These are phyloP conservation scores for Apis cerana DNA, from an alignment of 1,140 invertebrate species.

Conservation along the genomic window DNA sequence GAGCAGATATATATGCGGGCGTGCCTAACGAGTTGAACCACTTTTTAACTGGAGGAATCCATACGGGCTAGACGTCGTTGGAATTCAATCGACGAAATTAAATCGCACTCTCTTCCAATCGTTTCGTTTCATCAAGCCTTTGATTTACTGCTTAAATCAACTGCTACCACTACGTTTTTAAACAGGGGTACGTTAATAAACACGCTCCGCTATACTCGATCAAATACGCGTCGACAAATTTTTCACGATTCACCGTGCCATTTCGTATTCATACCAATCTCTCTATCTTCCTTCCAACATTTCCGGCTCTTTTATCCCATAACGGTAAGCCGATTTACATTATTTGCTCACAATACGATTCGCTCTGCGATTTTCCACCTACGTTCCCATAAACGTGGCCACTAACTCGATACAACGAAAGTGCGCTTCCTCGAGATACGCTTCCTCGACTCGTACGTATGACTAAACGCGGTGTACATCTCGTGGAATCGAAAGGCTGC, in stretches of 20 bases:
- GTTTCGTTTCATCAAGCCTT: slow-evolving; percentile 15
- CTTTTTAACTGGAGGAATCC: slow-evolving; percentile 26
- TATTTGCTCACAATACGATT: slow-evolving; percentile 31
- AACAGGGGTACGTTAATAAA: background rate
- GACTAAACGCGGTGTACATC: background rate
- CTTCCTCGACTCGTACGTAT: background rate
- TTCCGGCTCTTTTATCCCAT: background rate
- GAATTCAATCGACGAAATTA: slow-evolving; percentile 25
- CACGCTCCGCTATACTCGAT: background rate
- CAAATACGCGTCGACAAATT: background rate
- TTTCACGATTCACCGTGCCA: too few relatives aligned
- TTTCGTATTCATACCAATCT: background rate
- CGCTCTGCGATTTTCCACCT: slow-evolving; percentile 16
- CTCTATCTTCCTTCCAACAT: too few relatives aligned
- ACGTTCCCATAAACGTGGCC: slow-evolving; percentile 14
- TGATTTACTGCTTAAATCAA: slow-evolving; percentile 18
- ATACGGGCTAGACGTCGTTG: background rate
- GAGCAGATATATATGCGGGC: slow-evolving; percentile 52
- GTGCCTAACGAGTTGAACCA: slow-evolving; percentile 56
- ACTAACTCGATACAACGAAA: background rate
- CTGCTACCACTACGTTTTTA: too few relatives aligned
- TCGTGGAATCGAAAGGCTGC: slow-evolving; percentile 31
- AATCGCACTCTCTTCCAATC: slow-evolving; percentile 24
- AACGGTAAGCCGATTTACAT: background rate
- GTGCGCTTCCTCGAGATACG: slow-evolving; percentile 1